Base-by-base conservation (phyloP, 2,113 vertebrate species). In the Nycticorax nycticorax region DNA sequence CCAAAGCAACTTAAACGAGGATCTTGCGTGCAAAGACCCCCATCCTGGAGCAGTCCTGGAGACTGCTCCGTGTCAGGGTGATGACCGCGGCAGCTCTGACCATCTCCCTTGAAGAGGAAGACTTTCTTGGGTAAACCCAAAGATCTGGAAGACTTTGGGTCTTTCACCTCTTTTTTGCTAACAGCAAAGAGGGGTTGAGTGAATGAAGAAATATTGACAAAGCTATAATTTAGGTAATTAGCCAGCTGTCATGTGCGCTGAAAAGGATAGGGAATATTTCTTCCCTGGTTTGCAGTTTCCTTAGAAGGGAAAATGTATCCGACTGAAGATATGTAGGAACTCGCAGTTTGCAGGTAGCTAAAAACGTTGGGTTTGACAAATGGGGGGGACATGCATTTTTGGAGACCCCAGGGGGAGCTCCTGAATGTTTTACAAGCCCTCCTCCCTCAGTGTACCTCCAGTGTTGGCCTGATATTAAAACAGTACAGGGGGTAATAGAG, bases 151-250 rank as follows among this genome's bases (percentile, higher is more conserved):
- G 84, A 78, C 43, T 84, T 93, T 91, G 52, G n/a, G 27, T 94
- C 60, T 89, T 68, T 33, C 47, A 71, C 59, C 37, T 86, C 7
- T 50, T 47, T 92, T 78, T 75, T 53, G 33, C 39, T 21, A 79
- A 55, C 59, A 45, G 85, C 12, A 1, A 20, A 26, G 79, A 66
- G 52, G 39, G 55, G 76, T 78, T 94, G 89, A 85, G 56, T 14
- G 69, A 75, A 67, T 59, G 89, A 81, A 89, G 60, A 52, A 75
- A 67, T 95, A 95, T 56, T 96, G 93, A 94, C 89, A 81, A 80
- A 96, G 84, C 87, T 94, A 3, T 96, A 78, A 96, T 94, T 89
- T 95, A 78, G 62, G 91, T 91, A 95, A 96, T 95, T 91, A 96
- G 77, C 91, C 91, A 95, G 80, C 94, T 95, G 94, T 87, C 11